Evolutionary conservation across 2,113 vertebrate genomes (phyloP), one percentile per base, ranked within the genome.

Genomic region (Neodontobutis hainanensis): DNA sequence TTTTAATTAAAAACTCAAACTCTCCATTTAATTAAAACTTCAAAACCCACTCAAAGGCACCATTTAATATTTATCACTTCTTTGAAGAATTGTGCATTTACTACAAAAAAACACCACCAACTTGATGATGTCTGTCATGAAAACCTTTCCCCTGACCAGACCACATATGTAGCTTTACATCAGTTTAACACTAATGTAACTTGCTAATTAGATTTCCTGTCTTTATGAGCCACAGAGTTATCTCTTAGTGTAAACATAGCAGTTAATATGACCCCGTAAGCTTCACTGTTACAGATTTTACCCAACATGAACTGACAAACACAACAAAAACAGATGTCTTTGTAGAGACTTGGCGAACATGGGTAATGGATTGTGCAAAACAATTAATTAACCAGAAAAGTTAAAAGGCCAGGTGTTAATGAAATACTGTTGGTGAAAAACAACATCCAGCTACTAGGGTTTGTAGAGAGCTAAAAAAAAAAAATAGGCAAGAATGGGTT

Each of bases 321-420:
- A 68, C 75, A 84, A 86, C 70, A 78, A 70, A 70, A 78, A 70
- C 87, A 90, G 76, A 85, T 87, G 85, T 46, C 61, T 60, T 67
- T 48, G 64, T 47, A 68, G 73, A 51, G 65, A 64, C 19, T 27
- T 27, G 19, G 19, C 19, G 19, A 27, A 83, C 50, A 75, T 68
- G 46, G 56, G 60, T 36, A 68, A 73, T 38, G 5, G 9, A 64
- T 77, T 27, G 19, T 27, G 3, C 19, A 27, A 27, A 27, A 27
- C 19, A 27, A n/a, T n/a, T n/a, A n/a, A n/a, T 27, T 27, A 27
- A 1, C 19, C 19, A 27, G 19, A 27, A 27, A 27, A 27, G 19
- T 27, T 27, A 27, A 27, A n/a, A 27, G 19, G 19, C 19, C 19
- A 27, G 1, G 19, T 2, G 19, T 27, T 27, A 27, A 27, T 27